Evolutionary conservation across 2,797 vertebrate genomes (phyloP).

Genomic region (Nasua narica): DNA sequence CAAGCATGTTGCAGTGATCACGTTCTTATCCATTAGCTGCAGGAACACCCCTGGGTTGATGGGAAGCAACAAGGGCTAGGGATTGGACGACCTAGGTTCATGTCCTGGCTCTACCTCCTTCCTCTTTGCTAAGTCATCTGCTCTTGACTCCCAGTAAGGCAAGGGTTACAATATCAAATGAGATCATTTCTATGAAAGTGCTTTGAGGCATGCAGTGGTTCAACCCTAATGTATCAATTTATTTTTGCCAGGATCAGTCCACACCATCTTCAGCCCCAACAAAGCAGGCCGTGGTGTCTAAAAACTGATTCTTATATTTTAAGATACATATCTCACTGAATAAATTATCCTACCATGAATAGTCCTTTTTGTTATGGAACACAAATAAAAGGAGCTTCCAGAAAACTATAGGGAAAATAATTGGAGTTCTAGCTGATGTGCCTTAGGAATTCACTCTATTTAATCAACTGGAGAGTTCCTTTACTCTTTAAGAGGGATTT

Average conservation of each 20-base stretch:
- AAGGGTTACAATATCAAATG: neutral
- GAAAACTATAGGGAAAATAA: neutral
- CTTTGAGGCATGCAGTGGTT: neutral
- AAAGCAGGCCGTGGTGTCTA: neutral
- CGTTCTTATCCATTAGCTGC: no score
- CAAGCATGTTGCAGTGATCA: neutral
- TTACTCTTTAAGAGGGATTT: neutral
- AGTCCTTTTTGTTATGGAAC: conserved; percentile 4
- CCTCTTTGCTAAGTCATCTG: neutral
- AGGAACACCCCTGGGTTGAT: neutral
- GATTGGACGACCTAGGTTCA: neutral
- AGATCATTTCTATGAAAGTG: neutral
- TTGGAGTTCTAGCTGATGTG: neutral
- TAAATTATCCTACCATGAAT: conserved; percentile 44
- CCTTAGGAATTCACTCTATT: conserved; percentile 4
- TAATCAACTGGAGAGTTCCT: neutral
- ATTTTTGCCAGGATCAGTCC: neutral
- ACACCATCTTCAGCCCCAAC: neutral
- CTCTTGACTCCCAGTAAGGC: neutral
- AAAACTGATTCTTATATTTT: conserved; percentile 46
- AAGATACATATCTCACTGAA: conserved; percentile 43
- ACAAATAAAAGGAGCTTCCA: conserved; percentile 41
- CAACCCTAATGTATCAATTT: neutral
- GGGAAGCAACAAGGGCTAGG: neutral
- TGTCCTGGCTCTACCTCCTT: neutral